A percentile compares a stretch with the other conserved stretches of the same genome.
Conservation (phyloP, 2,797 vertebrate genomes). For the Austrolebias charrua region DNA sequence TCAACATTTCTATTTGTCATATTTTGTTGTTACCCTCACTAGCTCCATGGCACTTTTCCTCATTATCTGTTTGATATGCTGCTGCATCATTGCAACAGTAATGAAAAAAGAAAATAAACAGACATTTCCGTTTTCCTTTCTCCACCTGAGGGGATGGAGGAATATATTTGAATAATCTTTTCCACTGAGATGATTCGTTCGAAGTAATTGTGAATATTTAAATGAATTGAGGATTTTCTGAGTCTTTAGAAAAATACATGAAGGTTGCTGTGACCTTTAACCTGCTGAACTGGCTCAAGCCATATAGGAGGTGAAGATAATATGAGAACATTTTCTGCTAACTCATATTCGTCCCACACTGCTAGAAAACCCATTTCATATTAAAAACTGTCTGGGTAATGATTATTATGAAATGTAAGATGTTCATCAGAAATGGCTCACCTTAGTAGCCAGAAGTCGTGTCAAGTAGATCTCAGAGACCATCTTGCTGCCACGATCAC, state of each 20-base stretch:
- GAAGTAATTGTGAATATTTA: slow-evolving; percentile 60
- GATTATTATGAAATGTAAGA: neutral
- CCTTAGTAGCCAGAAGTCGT: slow-evolving; percentile 94
- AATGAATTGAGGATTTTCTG: slow-evolving; percentile 29
- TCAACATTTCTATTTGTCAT: slow-evolving; percentile 55
- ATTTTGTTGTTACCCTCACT: slow-evolving; percentile 53
- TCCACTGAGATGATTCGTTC: slow-evolving; percentile 58
- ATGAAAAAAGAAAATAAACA: slow-evolving; percentile 66
- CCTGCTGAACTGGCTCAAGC: slow-evolving; percentile 25
- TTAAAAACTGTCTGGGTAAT: neutral
- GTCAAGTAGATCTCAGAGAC: slow-evolving; percentile 99
- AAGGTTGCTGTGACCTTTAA: slow-evolving; percentile 47
- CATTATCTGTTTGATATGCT: slow-evolving; percentile 60
- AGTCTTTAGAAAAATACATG: slow-evolving; percentile 33
- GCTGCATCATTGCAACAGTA: slow-evolving; percentile 49
- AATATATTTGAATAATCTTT: slow-evolving; percentile 72
- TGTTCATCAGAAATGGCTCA: slow-evolving; percentile 50
- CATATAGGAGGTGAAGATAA: neutral
- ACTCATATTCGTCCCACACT: slow-evolving; percentile 1
- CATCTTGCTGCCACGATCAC: slow-evolving; percentile 98
- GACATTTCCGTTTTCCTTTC: slow-evolving; percentile 61
- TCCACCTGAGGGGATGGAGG: slow-evolving; percentile 61
- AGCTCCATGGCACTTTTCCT: slow-evolving; percentile 38
- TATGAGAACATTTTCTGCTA: neutral
- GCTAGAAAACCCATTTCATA: neutral